Percentiles rank a stretch among this genome's conserved stretches.
Conservation (phyloP, 2,797 vertebrate species). For the Tokudaia tokunoshimensis region DNA sequence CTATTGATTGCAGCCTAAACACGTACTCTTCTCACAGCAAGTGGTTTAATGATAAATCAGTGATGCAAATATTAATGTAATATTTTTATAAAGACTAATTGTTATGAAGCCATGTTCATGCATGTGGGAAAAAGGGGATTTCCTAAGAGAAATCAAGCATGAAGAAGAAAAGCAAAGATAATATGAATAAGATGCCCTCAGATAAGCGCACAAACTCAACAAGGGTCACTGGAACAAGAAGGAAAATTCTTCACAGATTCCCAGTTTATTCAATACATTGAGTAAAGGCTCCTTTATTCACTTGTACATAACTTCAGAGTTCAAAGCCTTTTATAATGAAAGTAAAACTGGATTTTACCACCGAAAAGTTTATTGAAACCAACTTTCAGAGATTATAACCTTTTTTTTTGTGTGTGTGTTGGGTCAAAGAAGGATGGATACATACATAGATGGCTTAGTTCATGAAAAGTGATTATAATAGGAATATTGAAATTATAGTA, state of each 20-base stretch:
- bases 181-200: slow-evolving; percentile 29
- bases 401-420: neutral
- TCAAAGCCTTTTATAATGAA: slow-evolving; percentile 27
- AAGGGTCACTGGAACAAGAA: neutral
- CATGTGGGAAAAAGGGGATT: neutral
- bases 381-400: neutral
- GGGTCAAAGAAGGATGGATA: neutral
- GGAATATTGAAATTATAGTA: neutral
- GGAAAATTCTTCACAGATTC: neutral
- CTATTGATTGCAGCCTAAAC: neutral
- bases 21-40: neutral
- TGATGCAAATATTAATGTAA: neutral
- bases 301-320: neutral
- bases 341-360: neutral
- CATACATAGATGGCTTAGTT: neutral
- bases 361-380: neutral
- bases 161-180: slow-evolving; percentile 7
- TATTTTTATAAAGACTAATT: slow-evolving; percentile 17
- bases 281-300: neutral
- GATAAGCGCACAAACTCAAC: neutral
- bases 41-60: neutral
- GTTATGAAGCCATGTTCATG: slow-evolving; percentile 25
- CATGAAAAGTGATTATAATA: neutral
- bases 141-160: neutral
- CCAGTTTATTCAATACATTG: neutral